Percentiles rank a stretch among this genome's conserved stretches.
These are phyloP conservation scores for Sminthurides aquaticus DNA, from an alignment of 2,888 invertebrate species.

Conservation along the genomic window DNA sequence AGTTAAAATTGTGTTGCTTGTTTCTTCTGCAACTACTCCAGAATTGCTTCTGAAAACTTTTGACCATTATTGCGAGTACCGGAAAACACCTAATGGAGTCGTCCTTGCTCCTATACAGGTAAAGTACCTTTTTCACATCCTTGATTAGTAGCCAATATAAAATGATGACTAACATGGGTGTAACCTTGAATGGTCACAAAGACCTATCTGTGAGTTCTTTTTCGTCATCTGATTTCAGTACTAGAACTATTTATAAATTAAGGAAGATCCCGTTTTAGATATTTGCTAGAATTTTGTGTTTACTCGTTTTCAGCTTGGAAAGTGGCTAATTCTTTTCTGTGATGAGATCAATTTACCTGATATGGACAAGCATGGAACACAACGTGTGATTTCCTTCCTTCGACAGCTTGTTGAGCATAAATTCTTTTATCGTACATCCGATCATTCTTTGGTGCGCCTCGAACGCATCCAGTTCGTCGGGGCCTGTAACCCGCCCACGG, in stretches of 20 bases:
- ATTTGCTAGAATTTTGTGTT: slow-evolving; percentile 13
- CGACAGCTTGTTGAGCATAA: slow-evolving; percentile 94
- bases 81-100: slow-evolving; percentile 96
- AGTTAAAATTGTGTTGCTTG: slow-evolving; percentile 2
- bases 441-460: slow-evolving; percentile 93
- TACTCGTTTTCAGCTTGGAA: slow-evolving; percentile 60
- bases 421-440: slow-evolving; percentile 80
- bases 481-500: slow-evolving; percentile 99
- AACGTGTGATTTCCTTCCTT: slow-evolving; percentile 97
- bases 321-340: slow-evolving; percentile 98
- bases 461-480: slow-evolving; percentile 99
- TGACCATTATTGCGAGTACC: slow-evolving; percentile 99
- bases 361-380: slow-evolving; percentile 95
- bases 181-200: slow-evolving; percentile 8
- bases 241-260: background rate
- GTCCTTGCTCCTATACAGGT: slow-evolving; percentile 87
- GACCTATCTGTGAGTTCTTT: slow-evolving; percentile 13
- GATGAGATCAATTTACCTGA: slow-evolving; percentile 99
- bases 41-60: slow-evolving; percentile 95
- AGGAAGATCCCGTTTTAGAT: background rate
- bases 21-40: slow-evolving; percentile 95
- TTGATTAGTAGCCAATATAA: background rate
- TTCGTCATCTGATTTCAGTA: slow-evolving; percentile 16
- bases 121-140: slow-evolving; percentile 26
- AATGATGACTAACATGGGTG: background rate